A percentile compares a stretch with the other conserved stretches of the same genome.
phyloP scores from a whole-genome alignment of 2,888 invertebrate species.

The Noctua janthina region DNA sequence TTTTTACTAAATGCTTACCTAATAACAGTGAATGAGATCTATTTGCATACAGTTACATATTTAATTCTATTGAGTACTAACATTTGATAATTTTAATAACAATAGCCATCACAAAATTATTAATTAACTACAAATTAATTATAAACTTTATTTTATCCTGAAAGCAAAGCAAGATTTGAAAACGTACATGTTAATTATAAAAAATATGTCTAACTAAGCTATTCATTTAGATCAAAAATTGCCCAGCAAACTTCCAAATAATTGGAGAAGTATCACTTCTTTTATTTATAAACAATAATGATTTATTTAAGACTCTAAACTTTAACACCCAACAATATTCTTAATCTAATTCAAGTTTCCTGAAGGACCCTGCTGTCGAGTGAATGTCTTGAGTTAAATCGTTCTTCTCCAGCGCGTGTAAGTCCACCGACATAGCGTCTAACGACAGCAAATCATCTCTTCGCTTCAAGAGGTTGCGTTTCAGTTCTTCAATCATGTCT shows the following conservation, averaged over 20 bases:
- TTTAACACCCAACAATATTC: background rate
- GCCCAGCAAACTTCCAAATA: slow-evolving; percentile 23
- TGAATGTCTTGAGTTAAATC: slow-evolving; percentile 93
- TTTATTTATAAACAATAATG: background rate
- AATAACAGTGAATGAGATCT: slow-evolving; percentile 68
- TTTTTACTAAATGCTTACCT: slow-evolving; percentile 43
- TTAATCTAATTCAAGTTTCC: slow-evolving; percentile 95
- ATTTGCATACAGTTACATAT: slow-evolving; percentile 55
- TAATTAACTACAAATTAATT: slow-evolving; percentile 44
- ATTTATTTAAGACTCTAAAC: slow-evolving; percentile 21
- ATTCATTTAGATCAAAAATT: slow-evolving; percentile 15
- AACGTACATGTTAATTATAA: slow-evolving; percentile 20
- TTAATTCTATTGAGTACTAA: slow-evolving; percentile 54
- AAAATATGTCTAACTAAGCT: slow-evolving; percentile 25
- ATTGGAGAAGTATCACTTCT: background rate
- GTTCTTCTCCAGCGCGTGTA: slow-evolving; percentile 90
- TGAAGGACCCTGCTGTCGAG: slow-evolving; percentile 95
- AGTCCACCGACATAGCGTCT: slow-evolving; percentile 94
- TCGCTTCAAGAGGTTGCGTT: slow-evolving; percentile 91
- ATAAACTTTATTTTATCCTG: slow-evolving; percentile 42
- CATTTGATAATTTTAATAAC: slow-evolving; percentile 38
- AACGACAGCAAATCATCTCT: slow-evolving; percentile 92
- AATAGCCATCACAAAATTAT: slow-evolving; percentile 63
- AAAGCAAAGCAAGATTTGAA: slow-evolving; percentile 57
- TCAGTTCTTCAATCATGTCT: slow-evolving; percentile 95